Evolutionary conservation across 2,797 vertebrate species (phyloP), one percentile per base, ranked within the genome.

Genomic region (Sebastes aleutianus): DNA sequence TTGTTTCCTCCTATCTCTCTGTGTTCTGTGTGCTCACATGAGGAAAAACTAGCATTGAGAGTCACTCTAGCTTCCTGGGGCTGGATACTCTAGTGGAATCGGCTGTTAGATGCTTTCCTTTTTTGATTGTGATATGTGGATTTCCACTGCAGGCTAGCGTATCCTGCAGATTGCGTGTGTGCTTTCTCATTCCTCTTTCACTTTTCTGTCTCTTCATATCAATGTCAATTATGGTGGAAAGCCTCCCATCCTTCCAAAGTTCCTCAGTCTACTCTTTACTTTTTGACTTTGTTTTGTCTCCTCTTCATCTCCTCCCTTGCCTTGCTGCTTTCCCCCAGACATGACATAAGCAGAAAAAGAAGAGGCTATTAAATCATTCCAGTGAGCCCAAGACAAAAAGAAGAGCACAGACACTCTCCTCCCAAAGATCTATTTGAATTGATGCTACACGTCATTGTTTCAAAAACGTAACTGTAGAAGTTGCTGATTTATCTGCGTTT

Each of bases 401-500:
- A 76, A 59, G 27, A 75, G 83, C 54, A 67, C 47, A 72, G 65
- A 78, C 54, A 5, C 75, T 82, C 24, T 82, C 66, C 36, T 86
- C 54, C 70, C 80, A 18, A 18, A 75, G 79, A 90, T 91, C 81
- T 85, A 76, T 87, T 83, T 83, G 89, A 94, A 93, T 93, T 94
- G 92, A 95, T 94, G 93, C 78, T 84, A 83, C 83, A 88, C 65
- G 86, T 93, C 91, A 88, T 90, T 87, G 87, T 94, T 92, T 91
- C 83, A 93, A 93, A 95, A 90, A 90, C 84, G 85, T 85, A 87
- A 90, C 91, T 91, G 87, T 91, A 84, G 87, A 90, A 94, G 89
- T 89, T 91, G 84, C 91, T 94, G 94, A 95, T 95, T 93, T 94
- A 95, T 95, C 88, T 75, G 74, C 83, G 82, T 93, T 95, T 91